A percentile compares a stretch with the other conserved stretches of the same genome.
phyloP scores from a whole-genome alignment of 2,113 vertebrate species.

The Upupa epops region DNA sequence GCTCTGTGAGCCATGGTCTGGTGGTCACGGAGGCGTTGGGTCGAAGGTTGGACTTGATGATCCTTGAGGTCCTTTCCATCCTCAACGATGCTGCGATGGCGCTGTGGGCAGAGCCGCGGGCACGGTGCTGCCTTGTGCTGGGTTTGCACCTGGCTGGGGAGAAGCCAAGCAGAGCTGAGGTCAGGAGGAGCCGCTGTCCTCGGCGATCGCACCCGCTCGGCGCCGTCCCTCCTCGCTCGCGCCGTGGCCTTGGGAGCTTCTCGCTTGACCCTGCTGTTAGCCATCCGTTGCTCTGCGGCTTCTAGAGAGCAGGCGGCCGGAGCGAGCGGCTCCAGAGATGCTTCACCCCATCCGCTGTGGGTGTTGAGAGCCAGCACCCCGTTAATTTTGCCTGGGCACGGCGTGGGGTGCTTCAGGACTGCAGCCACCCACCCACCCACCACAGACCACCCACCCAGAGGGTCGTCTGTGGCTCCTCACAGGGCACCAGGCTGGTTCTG shows the following conservation, averaged over 20 bases:
- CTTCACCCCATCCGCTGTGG: rapidly evolving
- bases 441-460: too few relatives aligned
- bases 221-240: not conserved
- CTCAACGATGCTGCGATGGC: too few relatives aligned
- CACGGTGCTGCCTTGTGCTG: not conserved
- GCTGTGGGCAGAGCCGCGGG: not conserved
- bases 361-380: not conserved
- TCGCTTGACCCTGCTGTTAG: not conserved
- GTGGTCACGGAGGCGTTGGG: too few relatives aligned
- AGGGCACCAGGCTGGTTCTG: not conserved
- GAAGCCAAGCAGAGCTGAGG: rapidly evolving
- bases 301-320: not conserved
- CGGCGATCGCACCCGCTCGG: not conserved
- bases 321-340: rapidly evolving
- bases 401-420: not conserved
- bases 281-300: not conserved
- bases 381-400: not conserved
- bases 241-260: not conserved
- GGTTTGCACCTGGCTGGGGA: not conserved
- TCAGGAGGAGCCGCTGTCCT: not conserved
- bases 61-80: too few relatives aligned
- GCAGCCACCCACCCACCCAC: too few relatives aligned
- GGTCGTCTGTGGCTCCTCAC: rapidly evolving
- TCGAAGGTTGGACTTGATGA: too few relatives aligned
- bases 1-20: too few relatives aligned